A percentile compares a stretch with the other conserved stretches of the same genome.
Conservation (phyloP, 2,113 vertebrate species). For the Halcyon malimbica region DNA sequence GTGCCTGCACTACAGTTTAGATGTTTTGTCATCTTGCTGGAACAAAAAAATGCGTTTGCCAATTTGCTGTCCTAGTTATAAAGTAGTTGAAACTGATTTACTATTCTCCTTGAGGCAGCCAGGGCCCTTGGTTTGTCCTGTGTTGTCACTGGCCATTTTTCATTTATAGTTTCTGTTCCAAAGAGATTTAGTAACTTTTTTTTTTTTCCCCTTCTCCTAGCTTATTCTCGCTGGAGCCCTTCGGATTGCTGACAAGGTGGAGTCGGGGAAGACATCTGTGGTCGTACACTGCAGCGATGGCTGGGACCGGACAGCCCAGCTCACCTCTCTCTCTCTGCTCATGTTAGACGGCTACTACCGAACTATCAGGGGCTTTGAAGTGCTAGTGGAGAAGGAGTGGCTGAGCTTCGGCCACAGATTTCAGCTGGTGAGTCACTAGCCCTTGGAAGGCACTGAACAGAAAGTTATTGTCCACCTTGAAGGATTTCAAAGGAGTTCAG, state of each 20-base stretch:
- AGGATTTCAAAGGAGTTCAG: neutral
- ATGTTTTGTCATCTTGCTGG: neutral
- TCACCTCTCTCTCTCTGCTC: constrained; percentile 93
- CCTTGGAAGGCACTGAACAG: neutral
- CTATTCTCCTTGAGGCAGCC: neutral
- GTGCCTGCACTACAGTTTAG: neutral
- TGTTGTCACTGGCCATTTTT: constrained; percentile 14
- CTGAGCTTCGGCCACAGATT: constrained; percentile 95
- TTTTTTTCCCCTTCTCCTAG: constrained; percentile 62
- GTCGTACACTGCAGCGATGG: constrained; percentile 97
- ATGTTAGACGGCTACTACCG: constrained; percentile 94
- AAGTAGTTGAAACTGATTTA: neutral
- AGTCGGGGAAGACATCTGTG: constrained; percentile 94
- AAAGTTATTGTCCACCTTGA: neutral
- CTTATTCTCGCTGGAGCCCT: constrained; percentile 93
- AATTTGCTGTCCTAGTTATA: neutral
- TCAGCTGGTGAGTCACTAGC: constrained; percentile 85
- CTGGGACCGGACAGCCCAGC: constrained; percentile 95
- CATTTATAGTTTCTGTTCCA: neutral
- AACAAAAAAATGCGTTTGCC: neutral
- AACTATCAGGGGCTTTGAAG: constrained; percentile 91
- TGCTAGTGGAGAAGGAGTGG: constrained; percentile 97
- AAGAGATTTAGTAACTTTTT: neutral
- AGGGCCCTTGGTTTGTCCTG: constrained; percentile 18
- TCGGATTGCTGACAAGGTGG: constrained; percentile 93